A percentile compares a stretch with the other conserved stretches of the same genome.
phyloP scores from a whole-genome alignment of 2,888 invertebrate species.

The Ceraclea dissimilis region DNA sequence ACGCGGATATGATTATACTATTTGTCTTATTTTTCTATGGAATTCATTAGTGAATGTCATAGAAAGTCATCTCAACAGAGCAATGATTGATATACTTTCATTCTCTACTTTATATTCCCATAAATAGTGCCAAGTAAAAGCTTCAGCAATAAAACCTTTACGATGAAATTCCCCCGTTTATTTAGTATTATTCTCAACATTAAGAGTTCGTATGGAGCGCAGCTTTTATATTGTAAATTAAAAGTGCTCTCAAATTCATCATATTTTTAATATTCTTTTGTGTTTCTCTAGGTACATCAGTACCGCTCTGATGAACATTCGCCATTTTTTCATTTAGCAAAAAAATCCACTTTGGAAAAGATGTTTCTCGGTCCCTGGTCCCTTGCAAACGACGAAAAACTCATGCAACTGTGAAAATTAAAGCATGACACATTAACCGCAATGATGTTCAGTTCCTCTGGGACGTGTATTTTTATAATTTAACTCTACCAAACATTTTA shows the following conservation, averaged over 20 bases:
- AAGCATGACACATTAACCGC: slow-evolving; percentile 16
- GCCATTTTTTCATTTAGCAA: slow-evolving; percentile 16
- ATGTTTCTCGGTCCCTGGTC: slow-evolving; percentile 5
- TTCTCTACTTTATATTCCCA: too few relatives aligned
- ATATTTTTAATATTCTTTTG: slow-evolving; percentile 1
- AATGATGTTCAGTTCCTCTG: not conserved
- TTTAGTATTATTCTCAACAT: too few relatives aligned
- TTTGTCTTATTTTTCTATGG: too few relatives aligned
- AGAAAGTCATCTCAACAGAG: too few relatives aligned
- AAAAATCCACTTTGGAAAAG: slow-evolving; percentile 8
- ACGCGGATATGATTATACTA: too few relatives aligned
- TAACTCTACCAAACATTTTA: not conserved
- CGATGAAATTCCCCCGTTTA: too few relatives aligned
- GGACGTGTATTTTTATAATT: slow-evolving; percentile 2
- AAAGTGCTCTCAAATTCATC: not conserved
- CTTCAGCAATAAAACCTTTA: too few relatives aligned
- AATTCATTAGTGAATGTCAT: too few relatives aligned
- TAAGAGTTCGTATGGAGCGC: not conserved
- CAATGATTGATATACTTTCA: too few relatives aligned
- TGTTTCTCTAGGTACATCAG: not conserved
- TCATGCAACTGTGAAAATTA: slow-evolving; percentile 16
- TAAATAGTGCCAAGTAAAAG: too few relatives aligned
- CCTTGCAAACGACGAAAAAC: slow-evolving; percentile 4
- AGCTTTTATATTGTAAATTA: not conserved
- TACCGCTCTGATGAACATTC: slow-evolving; percentile 2